Evolutionary conservation across 2,888 invertebrate genomes (phyloP).

Genomic region (Andrena minutula): DNA sequence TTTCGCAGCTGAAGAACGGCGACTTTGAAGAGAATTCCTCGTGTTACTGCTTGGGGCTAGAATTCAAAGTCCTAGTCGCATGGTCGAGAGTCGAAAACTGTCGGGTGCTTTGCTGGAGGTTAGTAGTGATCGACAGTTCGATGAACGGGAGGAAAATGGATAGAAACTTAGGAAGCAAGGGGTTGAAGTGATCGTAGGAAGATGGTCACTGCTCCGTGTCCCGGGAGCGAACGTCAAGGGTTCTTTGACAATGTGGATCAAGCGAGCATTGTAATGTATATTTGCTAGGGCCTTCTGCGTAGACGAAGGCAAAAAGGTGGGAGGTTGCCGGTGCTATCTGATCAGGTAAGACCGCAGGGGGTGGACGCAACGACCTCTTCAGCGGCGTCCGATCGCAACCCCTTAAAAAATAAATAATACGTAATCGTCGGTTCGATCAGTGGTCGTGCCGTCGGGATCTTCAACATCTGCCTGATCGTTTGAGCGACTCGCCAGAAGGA

Average conservation of each 20-base stretch:
- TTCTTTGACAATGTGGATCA: conserved; percentile 26
- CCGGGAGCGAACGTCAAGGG: background rate
- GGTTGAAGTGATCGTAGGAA: background rate
- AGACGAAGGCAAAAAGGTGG: conserved; percentile 34
- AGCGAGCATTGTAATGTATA: conserved; percentile 50
- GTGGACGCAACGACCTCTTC: conserved; percentile 63
- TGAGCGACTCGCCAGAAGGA: conserved; percentile 4
- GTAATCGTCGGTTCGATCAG: conserved; percentile 76
- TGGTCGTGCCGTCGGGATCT: conserved; percentile 43
- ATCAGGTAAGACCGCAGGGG: conserved; percentile 74
- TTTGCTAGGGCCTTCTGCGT: conserved; percentile 20
- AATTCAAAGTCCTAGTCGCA: no score
- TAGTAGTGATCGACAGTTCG: background rate
- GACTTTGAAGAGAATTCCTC: background rate
- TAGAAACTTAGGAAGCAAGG: background rate
- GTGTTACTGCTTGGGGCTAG: background rate
- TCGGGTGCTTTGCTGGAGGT: background rate
- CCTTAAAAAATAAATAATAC: conserved; percentile 81
- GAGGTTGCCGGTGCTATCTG: conserved; percentile 72
- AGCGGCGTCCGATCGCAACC: conserved; percentile 75
- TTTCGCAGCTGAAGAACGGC: conserved; percentile 7
- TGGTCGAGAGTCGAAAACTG: background rate
- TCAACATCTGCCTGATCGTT: conserved; percentile 60
- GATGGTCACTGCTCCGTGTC: background rate
- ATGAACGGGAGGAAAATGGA: background rate